A percentile compares a stretch with the other conserved stretches of the same genome.
These are phyloP conservation scores for Pycnomerus fuliginosus DNA, from an alignment of 2,888 invertebrate species.

Conservation along the genomic window DNA sequence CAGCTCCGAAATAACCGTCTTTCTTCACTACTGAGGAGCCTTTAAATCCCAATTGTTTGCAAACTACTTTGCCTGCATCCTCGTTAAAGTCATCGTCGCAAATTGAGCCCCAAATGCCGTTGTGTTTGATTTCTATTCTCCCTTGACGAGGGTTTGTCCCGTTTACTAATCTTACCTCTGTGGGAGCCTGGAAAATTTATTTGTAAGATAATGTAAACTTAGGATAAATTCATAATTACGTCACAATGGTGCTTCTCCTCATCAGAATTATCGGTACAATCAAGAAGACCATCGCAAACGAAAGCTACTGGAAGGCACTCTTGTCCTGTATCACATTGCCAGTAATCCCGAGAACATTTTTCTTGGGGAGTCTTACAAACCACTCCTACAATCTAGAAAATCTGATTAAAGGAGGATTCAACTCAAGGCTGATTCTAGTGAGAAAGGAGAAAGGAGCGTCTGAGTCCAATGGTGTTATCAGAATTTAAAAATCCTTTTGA, in stretches of 20 bases:
- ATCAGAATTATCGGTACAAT: conserved; percentile 66
- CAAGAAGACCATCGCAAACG: conserved; percentile 65
- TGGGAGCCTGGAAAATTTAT: conserved; percentile 50
- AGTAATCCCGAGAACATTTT: conserved; percentile 60
- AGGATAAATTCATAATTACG: conserved; percentile 45
- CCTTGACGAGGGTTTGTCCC: conserved; percentile 62
- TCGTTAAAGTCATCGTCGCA: conserved; percentile 76
- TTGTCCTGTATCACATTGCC: conserved; percentile 62
- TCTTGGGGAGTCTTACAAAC: conserved; percentile 62
- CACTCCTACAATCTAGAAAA: conserved; percentile 58
- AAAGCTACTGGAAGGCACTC: conserved; percentile 63
- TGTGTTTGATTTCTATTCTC: conserved; percentile 67
- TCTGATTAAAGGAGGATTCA: not conserved
- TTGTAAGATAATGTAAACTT: not conserved
- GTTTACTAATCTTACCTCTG: conserved; percentile 62
- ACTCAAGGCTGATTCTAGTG: not conserved
- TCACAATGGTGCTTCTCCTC: conserved; percentile 61
- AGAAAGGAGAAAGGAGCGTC: too few species aligned
- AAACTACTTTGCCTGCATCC: conserved; percentile 65
- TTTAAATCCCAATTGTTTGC: conserved; percentile 58
- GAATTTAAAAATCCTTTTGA: too few species aligned
- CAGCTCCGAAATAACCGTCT: conserved; percentile 58
- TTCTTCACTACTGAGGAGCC: conserved; percentile 57
- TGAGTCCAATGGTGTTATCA: too few species aligned
- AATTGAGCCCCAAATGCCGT: conserved; percentile 73